Evolutionary conservation across 2,888 invertebrate species (phyloP).

Genomic region (Alcis repandata): DNA sequence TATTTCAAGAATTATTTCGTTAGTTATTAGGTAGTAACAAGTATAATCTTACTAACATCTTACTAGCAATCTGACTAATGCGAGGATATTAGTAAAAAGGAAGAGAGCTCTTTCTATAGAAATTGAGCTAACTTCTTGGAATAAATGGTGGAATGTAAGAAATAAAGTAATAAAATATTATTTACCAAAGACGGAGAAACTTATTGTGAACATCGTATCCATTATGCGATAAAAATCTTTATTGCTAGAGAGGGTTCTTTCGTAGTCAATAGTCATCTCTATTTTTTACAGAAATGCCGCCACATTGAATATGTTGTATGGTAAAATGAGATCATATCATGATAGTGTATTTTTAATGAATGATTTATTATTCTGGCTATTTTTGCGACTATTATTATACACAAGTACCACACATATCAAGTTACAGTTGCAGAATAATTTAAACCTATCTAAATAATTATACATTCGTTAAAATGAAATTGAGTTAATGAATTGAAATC

Average conservation of each 20-base stretch:
- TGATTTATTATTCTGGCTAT: no score
- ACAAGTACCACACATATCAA: no score
- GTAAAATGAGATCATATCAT: background rate
- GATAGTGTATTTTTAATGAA: no score
- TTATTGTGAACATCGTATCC: slow-evolving; percentile 49
- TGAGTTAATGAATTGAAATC: no score
- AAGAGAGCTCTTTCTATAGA: background rate
- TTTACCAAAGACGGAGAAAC: slow-evolving; percentile 39
- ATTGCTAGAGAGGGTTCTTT: slow-evolving; percentile 24
- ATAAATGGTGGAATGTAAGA: slow-evolving; percentile 22
- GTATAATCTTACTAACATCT: background rate
- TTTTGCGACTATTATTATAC: no score
- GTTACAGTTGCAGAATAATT: no score
- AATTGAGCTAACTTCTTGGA: slow-evolving; percentile 1
- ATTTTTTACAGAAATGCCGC: background rate
- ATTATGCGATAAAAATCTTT: slow-evolving; percentile 38
- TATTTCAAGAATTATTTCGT: background rate
- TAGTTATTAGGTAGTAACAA: background rate
- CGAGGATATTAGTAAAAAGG: background rate
- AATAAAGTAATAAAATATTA: slow-evolving; percentile 20
- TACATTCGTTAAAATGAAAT: no score
- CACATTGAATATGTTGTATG: background rate
- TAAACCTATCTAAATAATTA: no score
- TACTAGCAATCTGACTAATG: background rate
- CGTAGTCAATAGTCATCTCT: slow-evolving; percentile 3